phyloP scores from a whole-genome alignment of 2,888 invertebrate genomes.

The Trissonchulus sp. region DNA sequence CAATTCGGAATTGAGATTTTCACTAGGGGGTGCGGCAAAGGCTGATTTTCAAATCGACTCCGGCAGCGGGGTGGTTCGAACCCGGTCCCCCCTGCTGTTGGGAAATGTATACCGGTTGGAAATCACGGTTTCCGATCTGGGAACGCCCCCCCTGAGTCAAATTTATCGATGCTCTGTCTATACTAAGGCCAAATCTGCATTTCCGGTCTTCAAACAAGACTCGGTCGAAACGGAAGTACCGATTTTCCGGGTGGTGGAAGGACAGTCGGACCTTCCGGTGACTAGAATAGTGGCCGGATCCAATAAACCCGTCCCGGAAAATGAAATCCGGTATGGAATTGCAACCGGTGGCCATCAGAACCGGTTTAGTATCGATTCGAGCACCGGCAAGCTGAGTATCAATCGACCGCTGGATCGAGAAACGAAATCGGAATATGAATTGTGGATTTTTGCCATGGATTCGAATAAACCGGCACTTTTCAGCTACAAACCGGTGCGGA shows the following conservation, averaged over 20 bases:
- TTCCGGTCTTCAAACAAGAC: neutral
- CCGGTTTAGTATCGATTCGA: constrained; percentile 22
- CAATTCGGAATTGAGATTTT: constrained; percentile 78
- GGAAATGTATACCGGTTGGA: neutral
- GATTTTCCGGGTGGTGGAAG: constrained; percentile 23
- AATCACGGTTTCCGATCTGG: neutral
- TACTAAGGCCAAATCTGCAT: neutral
- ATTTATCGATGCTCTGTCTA: neutral
- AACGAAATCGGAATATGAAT: constrained; percentile 72
- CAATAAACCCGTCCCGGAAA: neutral
- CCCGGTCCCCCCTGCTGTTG: constrained; percentile 47
- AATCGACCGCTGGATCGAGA: constrained; percentile 67
- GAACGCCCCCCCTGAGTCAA: neutral
- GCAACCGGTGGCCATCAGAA: constrained; percentile 4
- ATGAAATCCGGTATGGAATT: constrained; percentile 27
- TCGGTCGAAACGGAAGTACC: neutral
- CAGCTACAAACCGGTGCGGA: constrained; percentile 72
- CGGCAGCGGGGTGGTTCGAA: constrained; percentile 67
- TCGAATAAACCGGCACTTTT: constrained; percentile 25
- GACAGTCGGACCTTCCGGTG: neutral
- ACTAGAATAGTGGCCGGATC: constrained; percentile 15
- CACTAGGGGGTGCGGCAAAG: neutral
- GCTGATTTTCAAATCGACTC: constrained; percentile 67
- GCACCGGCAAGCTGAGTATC: constrained; percentile 11
- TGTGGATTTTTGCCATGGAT: constrained; percentile 81